These are phyloP conservation scores for Teleogryllus occipitalis DNA, from an alignment of 1,140 invertebrate species.

Conservation along the genomic window DNA sequence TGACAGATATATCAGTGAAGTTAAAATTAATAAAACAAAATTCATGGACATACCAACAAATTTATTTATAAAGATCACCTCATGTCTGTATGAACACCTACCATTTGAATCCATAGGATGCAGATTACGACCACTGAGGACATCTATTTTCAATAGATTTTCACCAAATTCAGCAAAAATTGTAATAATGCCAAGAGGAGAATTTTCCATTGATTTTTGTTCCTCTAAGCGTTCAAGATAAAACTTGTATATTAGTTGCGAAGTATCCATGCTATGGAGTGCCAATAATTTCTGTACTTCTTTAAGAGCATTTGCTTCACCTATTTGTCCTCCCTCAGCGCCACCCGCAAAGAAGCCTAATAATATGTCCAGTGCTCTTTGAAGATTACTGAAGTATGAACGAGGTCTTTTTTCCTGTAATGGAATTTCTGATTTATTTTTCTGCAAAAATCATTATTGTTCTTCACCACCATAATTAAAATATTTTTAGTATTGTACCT, in stretches of 20 bases:
- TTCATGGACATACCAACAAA: too few species aligned
- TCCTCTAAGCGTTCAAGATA: constrained; percentile 42
- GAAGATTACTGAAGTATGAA: constrained; percentile 82
- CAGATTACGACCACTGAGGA: constrained; percentile 85
- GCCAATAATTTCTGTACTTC: constrained; percentile 61
- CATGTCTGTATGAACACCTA: constrained; percentile 31
- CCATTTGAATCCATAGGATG: constrained; percentile 82
- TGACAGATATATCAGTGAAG: too few species aligned
- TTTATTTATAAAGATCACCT: too few species aligned
- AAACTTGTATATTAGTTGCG: constrained; percentile 77
- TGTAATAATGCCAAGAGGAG: constrained; percentile 57
- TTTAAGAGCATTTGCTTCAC: constrained; percentile 37
- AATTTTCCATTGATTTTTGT: constrained; percentile 50
- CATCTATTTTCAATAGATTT: constrained; percentile 55
- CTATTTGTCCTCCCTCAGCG: constrained; percentile 2
- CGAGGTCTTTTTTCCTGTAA: constrained; percentile 65
- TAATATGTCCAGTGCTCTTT: constrained; percentile 74
- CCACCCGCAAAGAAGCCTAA: constrained; percentile 78
- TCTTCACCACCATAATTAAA: constrained; percentile 34
- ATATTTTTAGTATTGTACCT: constrained; percentile 42
- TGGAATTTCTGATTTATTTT: too few species aligned
- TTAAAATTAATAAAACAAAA: too few species aligned
- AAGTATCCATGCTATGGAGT: constrained; percentile 77
- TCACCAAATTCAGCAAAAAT: constrained; percentile 58
- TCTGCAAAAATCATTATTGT: too few species aligned